Base-by-base conservation (phyloP, 2,797 vertebrate species). In the Leuciscus waleckii region DNA sequence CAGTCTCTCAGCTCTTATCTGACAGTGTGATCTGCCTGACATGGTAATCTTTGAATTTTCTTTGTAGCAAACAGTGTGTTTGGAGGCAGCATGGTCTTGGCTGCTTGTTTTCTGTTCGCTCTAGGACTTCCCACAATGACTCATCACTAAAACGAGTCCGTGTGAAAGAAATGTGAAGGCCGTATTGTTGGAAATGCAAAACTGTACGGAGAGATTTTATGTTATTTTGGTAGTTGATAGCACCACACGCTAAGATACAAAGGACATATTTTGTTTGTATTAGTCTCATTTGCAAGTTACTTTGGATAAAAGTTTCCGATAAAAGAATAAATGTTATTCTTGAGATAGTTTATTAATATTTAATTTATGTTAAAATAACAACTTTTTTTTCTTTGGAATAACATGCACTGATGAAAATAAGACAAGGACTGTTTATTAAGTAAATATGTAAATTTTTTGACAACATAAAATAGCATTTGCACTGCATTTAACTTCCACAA, bases 91-190 rank as follows among this genome's bases (percentile, higher is more conserved):
- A 7, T 70, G 67, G 80, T 76, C 69, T 86, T n/a, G 65, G 67
- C 71, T 69, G 73, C 49, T 58, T 82, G 82, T 69, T 82, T 67
- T 76, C 61, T n/a, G 61, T 73, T 63, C 35, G 11, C 29, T 68
- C 68, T 49, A 86, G 81, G 83, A 87, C 85, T 82, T 87, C 84
- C 79, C 87, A 82, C 51, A 58, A 63, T 88, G 87, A 89, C 86
- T 91, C 86, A 51, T 86, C 87, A 90, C 41, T 81, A 78, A 85
- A 32, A 19, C 7, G 1, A 43, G 26, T 29, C 71, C 17, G 54
- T 78, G 73, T 73, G 78, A 82, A 83, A 23, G 49, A 78, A 79
- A 80, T 65, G 29, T 19, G 14, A 79, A 80, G 69, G 46, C 43
- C 4, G 35, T 39, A 51, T 86, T 21, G 32, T 61, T 41, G 73